These are phyloP conservation scores for Odocoileus virginianus DNA, from an alignment of 2,113 vertebrate species.

Conservation along the genomic window DNA sequence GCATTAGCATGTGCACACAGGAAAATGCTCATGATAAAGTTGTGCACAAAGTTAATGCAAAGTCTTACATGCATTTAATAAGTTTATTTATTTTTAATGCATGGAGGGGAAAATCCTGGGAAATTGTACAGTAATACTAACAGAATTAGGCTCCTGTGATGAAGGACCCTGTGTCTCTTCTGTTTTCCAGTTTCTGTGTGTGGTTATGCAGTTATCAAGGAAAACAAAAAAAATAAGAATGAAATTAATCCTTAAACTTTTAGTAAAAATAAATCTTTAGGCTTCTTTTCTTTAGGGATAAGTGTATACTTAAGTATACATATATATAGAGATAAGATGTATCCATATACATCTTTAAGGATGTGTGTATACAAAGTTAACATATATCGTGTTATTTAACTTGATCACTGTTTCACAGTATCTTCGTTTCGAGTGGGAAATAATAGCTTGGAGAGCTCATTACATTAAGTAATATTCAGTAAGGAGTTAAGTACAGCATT, in stretches of 20 bases:
- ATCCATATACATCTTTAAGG: background rate
- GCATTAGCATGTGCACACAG: rapidly evolving
- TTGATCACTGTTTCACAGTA: background rate
- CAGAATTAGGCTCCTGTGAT: background rate
- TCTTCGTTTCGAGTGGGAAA: background rate
- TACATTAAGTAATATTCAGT: background rate
- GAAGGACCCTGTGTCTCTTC: background rate
- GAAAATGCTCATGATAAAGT: background rate
- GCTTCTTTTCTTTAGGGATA: background rate
- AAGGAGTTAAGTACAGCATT: background rate
- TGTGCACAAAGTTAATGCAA: background rate
- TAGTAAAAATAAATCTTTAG: background rate
- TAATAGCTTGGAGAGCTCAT: background rate
- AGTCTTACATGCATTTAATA: background rate
- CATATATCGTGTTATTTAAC: background rate
- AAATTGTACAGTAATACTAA: background rate
- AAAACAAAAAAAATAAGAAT: background rate
- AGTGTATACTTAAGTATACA: background rate
- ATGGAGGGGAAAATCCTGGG: background rate
- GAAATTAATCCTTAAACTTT: background rate
- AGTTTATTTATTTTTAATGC: background rate
- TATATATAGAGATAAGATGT: background rate
- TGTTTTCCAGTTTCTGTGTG: background rate
- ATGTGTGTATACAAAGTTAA: background rate
- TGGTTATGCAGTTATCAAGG: background rate